These are phyloP conservation scores for Morone chrysops DNA, from an alignment of 2,113 vertebrate genomes.

Conservation along the genomic window DNA sequence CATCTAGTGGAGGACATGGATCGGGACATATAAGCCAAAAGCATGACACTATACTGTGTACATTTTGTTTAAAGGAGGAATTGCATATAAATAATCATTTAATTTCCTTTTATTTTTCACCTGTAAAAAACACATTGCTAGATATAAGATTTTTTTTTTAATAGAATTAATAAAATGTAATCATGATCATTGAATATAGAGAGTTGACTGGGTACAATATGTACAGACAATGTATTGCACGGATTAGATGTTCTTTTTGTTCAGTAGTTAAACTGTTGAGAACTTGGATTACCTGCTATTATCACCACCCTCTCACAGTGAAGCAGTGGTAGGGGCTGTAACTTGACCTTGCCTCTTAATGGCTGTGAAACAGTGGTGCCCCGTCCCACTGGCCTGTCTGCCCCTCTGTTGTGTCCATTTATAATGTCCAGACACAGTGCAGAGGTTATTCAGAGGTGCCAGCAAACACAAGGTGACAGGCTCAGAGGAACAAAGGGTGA, in stretches of 20 bases:
- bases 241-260: not conserved
- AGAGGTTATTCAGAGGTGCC: conserved; percentile 76
- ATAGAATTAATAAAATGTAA: not conserved
- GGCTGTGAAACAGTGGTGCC: conserved; percentile 70
- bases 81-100: not conserved
- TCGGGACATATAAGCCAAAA: not conserved
- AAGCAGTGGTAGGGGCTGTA: conserved; percentile 57
- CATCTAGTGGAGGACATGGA: conserved; percentile 75
- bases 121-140: not conserved
- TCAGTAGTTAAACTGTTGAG: conserved; percentile 33
- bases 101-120: not conserved
- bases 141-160: not conserved
- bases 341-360: conserved; percentile 78
- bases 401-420: conserved; percentile 76
- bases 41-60: not conserved
- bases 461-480: conserved; percentile 51
- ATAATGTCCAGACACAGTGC: conserved; percentile 75
- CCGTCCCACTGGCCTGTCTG: conserved; percentile 72
- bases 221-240: rapidly evolving
- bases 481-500: conserved; percentile 73
- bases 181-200: not conserved
- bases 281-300: conserved; percentile 50
- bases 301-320: conserved; percentile 45
- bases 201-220: rapidly evolving
- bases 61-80: not conserved